phyloP scores from a whole-genome alignment of 2,797 vertebrate genomes.

The Agapornis canus region DNA sequence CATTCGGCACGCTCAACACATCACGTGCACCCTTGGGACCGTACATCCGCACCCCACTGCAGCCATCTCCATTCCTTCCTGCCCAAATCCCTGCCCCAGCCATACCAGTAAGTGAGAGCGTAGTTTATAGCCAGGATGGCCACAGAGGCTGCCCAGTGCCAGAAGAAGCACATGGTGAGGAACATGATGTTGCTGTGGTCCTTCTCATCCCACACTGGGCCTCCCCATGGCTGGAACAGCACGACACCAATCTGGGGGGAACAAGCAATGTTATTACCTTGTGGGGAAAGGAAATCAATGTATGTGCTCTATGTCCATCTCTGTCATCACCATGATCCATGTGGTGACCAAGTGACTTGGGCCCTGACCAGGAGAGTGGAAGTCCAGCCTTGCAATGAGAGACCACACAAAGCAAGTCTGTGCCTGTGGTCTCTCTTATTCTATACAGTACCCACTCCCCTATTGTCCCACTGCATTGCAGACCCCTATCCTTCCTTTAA shows the following conservation, averaged over 20 bases:
- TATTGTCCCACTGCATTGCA: not conserved
- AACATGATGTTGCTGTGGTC: conserved; percentile 89
- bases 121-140: conserved; percentile 75
- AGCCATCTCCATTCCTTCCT: not conserved
- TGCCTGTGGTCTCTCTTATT: accelerated
- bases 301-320: not conserved
- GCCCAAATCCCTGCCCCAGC: not conserved
- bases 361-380: not conserved
- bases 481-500: not conserved
- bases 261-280: not conserved
- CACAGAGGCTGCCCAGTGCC: conserved; percentile 86
- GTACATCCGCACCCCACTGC: not conserved
- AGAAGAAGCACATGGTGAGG: conserved; percentile 96
- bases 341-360: accelerated
- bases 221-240: conserved; percentile 85
- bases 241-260: conserved; percentile 89
- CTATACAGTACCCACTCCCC: not conserved
- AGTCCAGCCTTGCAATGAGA: not conserved
- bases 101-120: conserved; percentile 81
- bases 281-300: not conserved
- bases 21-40: accelerated
- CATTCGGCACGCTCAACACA: not conserved
- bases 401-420: not conserved
- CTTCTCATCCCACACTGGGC: conserved; percentile 77
- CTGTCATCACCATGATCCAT: accelerated